A percentile compares a stretch with the other conserved stretches of the same genome.
These are phyloP conservation scores for Artemia sinica DNA, from an alignment of 2,888 invertebrate species.

Conservation along the genomic window DNA sequence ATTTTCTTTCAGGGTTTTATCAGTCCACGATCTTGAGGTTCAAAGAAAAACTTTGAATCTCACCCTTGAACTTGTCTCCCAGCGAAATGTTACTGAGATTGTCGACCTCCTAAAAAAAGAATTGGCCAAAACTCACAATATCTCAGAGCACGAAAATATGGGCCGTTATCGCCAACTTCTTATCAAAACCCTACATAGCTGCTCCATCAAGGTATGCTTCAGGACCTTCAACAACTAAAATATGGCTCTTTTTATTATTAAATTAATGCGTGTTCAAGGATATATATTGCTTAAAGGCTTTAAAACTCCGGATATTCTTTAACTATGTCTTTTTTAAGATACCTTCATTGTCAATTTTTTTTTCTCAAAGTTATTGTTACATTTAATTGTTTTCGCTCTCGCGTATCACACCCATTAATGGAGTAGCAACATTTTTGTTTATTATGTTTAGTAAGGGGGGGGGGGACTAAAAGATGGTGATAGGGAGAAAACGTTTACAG, in stretches of 20 bases:
- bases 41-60: conserved; percentile 58
- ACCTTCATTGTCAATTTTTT: too few species aligned
- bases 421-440: too few species aligned
- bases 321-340: too few species aligned
- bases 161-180: conserved; percentile 86
- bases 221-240: conserved; percentile 25
- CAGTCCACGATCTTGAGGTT: conserved; percentile 86
- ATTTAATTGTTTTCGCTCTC: too few species aligned
- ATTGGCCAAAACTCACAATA: conserved; percentile 68
- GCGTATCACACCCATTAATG: too few species aligned
- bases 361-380: too few species aligned
- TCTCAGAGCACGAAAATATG: conserved; percentile 78
- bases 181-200: conserved; percentile 81
- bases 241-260: conserved; percentile 16
- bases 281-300: too few species aligned
- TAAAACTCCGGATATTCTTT: too few species aligned
- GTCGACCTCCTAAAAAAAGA: conserved; percentile 80
- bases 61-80: conserved; percentile 74
- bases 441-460: too few species aligned
- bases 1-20: conserved; percentile 53
- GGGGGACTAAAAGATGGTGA: too few species aligned
- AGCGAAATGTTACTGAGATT: conserved; percentile 87
- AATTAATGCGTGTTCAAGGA: neutral
- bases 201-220: conserved; percentile 56
- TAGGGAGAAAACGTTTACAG: too few species aligned